Base-by-base conservation (phyloP, 2,888 invertebrate species). In the Poecilobothrus nobilitatus region DNA sequence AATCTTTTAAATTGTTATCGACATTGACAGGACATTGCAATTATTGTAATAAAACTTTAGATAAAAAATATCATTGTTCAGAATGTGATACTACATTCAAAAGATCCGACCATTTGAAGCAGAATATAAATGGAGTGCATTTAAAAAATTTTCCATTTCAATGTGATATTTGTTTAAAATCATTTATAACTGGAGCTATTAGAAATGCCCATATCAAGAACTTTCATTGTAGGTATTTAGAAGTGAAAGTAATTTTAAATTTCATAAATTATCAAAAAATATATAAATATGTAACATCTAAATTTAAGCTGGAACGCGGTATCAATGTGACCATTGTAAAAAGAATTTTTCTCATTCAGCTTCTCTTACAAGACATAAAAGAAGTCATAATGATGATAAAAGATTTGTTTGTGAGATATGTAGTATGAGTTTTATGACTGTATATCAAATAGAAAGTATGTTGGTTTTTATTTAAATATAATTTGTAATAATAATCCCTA, bases 71-170 rank as follows among this genome's bases (percentile, higher is more conserved):
- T 37, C 34, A 34, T 33, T 65, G 65, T 65, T 34, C 65, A 20
- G 65, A 65, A n/a, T 65, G 65, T 65, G 9, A 20, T 34, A 33
- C 37, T 8, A 34, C 33, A 65, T 65, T 65, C 20, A 65, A 65
- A 65, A 33, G 65, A 34, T 65, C 65, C 9, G 65, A 65, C 37
- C 65, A 65, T 65, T 65, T 65, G 20, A 65, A 65, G 34, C 20
- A 34, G 10, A 37, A 65, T 20, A 33, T 34, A 1, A 65, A 65
- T 12, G 65, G 34, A 37, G 65, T 65, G 9, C 65, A 65, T n/a
- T 65, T 65, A 37, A 65, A 65, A 10, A 27, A 20, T 9, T n/a
- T 34, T 8, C 34, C 65, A 10, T 65, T 65, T 20, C 8, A 20
- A 37, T 65, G 65, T 37, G 65, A 65, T 34, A 34, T 34, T 20